phyloP scores from a whole-genome alignment of 1,140 invertebrate genomes.

The Aradophagus sp. region DNA sequence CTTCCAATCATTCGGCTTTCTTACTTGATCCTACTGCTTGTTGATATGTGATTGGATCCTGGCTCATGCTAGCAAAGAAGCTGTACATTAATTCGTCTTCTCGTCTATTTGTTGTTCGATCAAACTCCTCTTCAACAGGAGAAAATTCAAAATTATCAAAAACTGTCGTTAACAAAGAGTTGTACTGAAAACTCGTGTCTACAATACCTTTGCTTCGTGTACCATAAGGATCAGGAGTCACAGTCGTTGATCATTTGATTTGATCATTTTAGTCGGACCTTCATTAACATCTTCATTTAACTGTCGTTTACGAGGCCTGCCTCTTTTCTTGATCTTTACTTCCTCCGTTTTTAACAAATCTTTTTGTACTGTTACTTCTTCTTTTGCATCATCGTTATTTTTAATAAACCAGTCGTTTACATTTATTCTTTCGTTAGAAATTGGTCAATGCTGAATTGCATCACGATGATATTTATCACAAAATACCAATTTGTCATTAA shows the following conservation, averaged over 20 bases:
- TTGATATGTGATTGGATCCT: conserved; percentile 15
- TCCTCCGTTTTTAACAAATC: conserved; percentile 8
- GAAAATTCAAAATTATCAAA: conserved; percentile 6
- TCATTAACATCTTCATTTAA: conserved; percentile 7
- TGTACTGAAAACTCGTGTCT: conserved; percentile 11
- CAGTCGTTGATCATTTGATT: conserved; percentile 2
- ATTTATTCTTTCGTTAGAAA: conserved; percentile 2
- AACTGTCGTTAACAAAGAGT: conserved; percentile 1
- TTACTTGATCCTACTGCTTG: conserved; percentile 14
- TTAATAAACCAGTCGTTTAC: conserved; percentile 1
- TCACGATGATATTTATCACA: conserved; percentile 7
- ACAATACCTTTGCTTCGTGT: conserved; percentile 1
- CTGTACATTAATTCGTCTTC: conserved; percentile 9
- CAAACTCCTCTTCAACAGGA: conserved; percentile 4
- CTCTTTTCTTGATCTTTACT: conserved; percentile 17
- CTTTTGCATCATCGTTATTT: background rate
- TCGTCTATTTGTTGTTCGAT: background rate
- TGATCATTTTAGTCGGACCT: background rate
- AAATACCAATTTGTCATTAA: conserved; percentile 3
- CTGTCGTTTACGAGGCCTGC: conserved; percentile 12
- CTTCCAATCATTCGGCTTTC: conserved; percentile 9
- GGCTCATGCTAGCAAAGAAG: conserved; percentile 6
- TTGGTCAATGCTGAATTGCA: conserved; percentile 5
- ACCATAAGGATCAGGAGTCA: conserved; percentile 3
- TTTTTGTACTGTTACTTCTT: background rate